Base-by-base conservation (phyloP, 2,888 invertebrate species). In the Oconnorella tubifera region DNA sequence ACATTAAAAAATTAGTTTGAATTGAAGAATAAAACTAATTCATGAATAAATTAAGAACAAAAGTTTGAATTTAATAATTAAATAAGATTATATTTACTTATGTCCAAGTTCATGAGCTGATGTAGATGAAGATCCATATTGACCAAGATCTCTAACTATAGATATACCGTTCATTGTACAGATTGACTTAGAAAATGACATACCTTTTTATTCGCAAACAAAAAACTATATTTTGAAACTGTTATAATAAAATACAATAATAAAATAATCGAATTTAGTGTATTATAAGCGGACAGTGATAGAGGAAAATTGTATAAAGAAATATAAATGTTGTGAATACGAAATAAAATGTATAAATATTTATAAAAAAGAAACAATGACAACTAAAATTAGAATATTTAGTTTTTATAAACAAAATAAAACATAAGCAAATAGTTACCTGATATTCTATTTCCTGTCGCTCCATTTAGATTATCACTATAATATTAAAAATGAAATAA, bases 81-180 rank as follows among this genome's bases (percentile, higher is more conserved):
- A n/a, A n/a, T n/a, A n/a, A n/a, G n/a, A n/a, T n/a, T n/a, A n/a
- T n/a, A n/a, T 49, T 51, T 25, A 75, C 75, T 72, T 73, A 64
- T 75, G 75, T 2, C 72, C 75, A 28, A 75, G 59, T 51, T 75
- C 75, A 56, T 75, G 75, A 1, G 74, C 69, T 2, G 59, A 57
- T 1, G 70, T 69, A 31, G 64, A 59, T 3, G 64, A 64, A 23
- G 68, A 29, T 6, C 64, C 66, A 48, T 62, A 67, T 25, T 56
- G 40, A 10, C 68, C 67, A 28, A 31, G 31, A 33, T 70, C 68
- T 27, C 40, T 33, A 57, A 56, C 55, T n/a, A 70, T 48, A 2
- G 66, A 66, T 19, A 63, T 63, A 1, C 60, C 31, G 33, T 56
- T 50, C 25, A 33, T 14, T 19, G 51, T 27, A 28, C 67, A 67